phyloP scores from a whole-genome alignment of 2,888 invertebrate genomes.

The Drosophila niveifrons region DNA sequence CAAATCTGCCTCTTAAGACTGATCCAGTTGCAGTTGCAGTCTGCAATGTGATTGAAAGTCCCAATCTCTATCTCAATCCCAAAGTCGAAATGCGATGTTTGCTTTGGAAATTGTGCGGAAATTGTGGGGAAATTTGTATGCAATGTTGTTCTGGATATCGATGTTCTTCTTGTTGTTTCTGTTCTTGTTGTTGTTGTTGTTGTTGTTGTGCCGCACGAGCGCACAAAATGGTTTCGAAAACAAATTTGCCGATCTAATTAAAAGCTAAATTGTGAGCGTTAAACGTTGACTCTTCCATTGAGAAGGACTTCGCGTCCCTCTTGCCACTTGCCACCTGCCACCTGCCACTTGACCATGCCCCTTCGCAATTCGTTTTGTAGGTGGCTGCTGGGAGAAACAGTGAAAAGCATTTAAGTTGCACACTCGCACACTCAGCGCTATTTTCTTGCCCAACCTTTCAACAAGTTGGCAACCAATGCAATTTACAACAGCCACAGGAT shows the following conservation, averaged over 20 bases:
- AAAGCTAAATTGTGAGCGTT: conserved; percentile 79
- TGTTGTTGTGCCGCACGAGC: conserved; percentile 44
- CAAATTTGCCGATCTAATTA: conserved; percentile 77
- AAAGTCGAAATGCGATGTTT: conserved; percentile 17
- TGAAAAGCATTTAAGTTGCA: conserved; percentile 74
- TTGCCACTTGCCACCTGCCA: conserved; percentile 6
- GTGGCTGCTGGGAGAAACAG: conserved; percentile 53
- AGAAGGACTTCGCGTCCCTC: conserved; percentile 16
- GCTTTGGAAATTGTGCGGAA: conserved; percentile 33
- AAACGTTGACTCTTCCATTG: conserved; percentile 53
- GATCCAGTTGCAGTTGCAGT: not conserved
- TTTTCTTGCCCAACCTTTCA: conserved; percentile 66
- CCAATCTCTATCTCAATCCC: not conserved
- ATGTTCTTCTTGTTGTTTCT: conserved; percentile 4
- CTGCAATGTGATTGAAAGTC: not conserved
- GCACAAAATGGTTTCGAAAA: conserved; percentile 71
- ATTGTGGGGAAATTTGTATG: conserved; percentile 52
- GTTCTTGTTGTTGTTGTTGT: conserved; percentile 11
- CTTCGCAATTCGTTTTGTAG: conserved; percentile 1
- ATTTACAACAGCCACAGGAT: conserved; percentile 59
- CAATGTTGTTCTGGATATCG: conserved; percentile 3
- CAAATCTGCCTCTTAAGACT: conserved; percentile 5
- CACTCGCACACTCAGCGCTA: conserved; percentile 30
- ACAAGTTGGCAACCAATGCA: conserved; percentile 79
- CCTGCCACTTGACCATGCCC: not conserved